Percentiles rank a stretch among this genome's conserved stretches.
These are phyloP conservation scores for Napeogenes inachia DNA, from an alignment of 2,888 invertebrate genomes.

Conservation along the genomic window DNA sequence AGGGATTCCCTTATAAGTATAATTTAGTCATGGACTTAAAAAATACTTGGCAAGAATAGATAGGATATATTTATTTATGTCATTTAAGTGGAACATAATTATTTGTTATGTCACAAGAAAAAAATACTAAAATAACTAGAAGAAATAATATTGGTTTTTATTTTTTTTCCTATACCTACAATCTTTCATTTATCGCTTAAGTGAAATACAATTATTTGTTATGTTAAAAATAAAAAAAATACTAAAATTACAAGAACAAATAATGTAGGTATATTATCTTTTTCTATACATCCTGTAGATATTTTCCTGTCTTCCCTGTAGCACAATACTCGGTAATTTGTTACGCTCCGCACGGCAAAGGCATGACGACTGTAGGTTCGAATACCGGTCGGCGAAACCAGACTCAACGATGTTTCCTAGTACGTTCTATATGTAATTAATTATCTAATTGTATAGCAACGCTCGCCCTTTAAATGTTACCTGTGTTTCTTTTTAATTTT, in stretches of 20 bases:
- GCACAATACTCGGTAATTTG: slow-evolving; percentile 4
- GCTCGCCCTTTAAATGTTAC: background rate
- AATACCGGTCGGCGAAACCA: slow-evolving; percentile 2
- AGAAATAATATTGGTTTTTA: too few relatives aligned
- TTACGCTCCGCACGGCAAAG: slow-evolving; percentile 3
- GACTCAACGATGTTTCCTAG: background rate
- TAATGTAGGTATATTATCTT: background rate
- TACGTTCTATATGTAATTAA: slow-evolving; percentile 4
- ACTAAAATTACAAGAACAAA: background rate
- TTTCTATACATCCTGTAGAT: background rate
- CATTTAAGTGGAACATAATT: too few relatives aligned
- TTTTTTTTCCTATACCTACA: too few relatives aligned
- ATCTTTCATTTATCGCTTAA: too few relatives aligned
- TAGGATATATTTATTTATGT: too few relatives aligned
- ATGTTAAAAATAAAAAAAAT: too few relatives aligned
- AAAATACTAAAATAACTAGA: too few relatives aligned
- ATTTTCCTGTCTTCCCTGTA: background rate
- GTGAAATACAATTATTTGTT: too few relatives aligned
- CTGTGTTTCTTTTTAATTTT: background rate
- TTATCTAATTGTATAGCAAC: slow-evolving; percentile 3
- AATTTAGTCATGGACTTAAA: background rate
- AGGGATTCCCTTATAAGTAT: too few relatives aligned
- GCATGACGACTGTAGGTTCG: slow-evolving; percentile 3
- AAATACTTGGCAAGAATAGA: background rate
- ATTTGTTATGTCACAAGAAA: too few relatives aligned